These are phyloP conservation scores for Cherax quadricarinatus DNA, from an alignment of 1,140 invertebrate species.

Conservation along the genomic window DNA sequence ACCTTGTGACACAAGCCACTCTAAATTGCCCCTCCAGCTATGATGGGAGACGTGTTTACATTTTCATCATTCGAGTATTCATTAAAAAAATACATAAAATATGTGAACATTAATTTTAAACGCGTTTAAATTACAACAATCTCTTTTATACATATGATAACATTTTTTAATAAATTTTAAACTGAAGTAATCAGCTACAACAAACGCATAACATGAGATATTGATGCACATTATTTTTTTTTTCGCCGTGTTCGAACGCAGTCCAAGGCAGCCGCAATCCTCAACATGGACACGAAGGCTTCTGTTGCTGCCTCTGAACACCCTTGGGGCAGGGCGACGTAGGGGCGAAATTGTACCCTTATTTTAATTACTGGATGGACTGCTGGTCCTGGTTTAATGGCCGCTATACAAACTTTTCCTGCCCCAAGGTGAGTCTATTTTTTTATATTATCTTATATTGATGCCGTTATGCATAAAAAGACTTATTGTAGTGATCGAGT, in stretches of 20 bases:
- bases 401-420: conserved; percentile 30
- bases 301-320: conserved; percentile 7
- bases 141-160: too few relatives aligned
- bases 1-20: background rate
- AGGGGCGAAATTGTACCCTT: background rate
- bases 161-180: too few relatives aligned
- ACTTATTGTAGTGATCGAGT: background rate
- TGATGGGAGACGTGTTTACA: background rate
- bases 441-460: background rate
- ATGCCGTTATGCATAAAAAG: conserved; percentile 2
- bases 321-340: background rate
- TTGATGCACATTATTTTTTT: too few relatives aligned
- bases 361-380: background rate
- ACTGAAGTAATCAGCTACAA: too few relatives aligned
- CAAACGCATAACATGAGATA: too few relatives aligned
- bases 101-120: too few relatives aligned
- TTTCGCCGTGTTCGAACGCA: too few relatives aligned
- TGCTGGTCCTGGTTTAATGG: background rate
- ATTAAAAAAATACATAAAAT: too few relatives aligned
- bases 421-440: conserved; percentile 13
- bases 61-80: background rate
- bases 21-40: background rate
- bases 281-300: conserved; percentile 27
- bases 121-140: too few relatives aligned
- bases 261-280: background rate